Conservation (phyloP, 2,797 vertebrate genomes). For the Anguilla obscura region DNA sequence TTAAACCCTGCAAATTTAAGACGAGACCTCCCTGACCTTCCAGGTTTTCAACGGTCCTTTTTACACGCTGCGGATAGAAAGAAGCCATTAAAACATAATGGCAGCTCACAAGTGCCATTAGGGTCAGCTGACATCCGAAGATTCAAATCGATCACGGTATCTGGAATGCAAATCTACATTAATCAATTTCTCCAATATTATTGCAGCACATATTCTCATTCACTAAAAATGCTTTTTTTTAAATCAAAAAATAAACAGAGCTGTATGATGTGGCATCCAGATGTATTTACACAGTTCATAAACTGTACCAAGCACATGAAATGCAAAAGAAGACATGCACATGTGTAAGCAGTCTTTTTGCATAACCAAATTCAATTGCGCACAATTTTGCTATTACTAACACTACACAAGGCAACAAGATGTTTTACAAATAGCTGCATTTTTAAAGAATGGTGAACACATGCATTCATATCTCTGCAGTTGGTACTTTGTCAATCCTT, state of each 20-base stretch:
- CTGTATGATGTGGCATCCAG: background rate
- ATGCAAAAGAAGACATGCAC: background rate
- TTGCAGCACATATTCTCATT: background rate
- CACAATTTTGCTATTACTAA: background rate
- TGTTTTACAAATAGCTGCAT: background rate
- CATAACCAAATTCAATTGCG: background rate
- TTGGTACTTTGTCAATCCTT: background rate
- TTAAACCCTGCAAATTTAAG: conserved; percentile 69
- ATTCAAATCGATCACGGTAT: background rate
- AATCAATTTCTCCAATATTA: background rate
- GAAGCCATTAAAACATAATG: background rate
- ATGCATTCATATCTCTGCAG: background rate
- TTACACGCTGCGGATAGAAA: background rate
- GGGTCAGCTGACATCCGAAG: background rate
- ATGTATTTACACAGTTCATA: background rate
- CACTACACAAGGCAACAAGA: background rate
- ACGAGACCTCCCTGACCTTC: conserved; percentile 66
- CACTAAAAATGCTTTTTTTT: background rate
- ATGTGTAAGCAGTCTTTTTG: background rate
- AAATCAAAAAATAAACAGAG: background rate
- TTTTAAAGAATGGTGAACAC: background rate
- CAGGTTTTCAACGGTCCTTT: background rate
- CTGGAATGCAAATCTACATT: background rate
- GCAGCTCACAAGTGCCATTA: background rate
- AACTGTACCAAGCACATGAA: background rate